phyloP scores from a whole-genome alignment of 2,888 invertebrate species.

The Melanargia galathea region DNA sequence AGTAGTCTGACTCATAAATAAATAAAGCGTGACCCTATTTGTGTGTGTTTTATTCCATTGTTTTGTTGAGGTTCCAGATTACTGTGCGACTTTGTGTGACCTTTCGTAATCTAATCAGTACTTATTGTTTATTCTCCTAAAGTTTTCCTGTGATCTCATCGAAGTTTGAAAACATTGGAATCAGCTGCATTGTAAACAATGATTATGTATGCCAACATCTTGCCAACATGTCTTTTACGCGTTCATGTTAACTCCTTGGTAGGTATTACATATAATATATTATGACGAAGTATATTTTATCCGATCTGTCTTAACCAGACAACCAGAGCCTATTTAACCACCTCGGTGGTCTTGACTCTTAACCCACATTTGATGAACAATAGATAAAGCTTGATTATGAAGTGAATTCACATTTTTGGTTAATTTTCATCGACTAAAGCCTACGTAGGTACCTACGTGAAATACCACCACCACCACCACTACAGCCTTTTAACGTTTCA shows the following conservation, averaged over 20 bases:
- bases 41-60: conserved; percentile 73
- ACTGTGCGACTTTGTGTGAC: conserved; percentile 56
- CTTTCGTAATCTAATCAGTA: conserved; percentile 62
- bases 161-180: conserved; percentile 49
- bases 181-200: conserved; percentile 30
- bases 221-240: not conserved
- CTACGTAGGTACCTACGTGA: no score
- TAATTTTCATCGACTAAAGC: no score
- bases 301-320: not conserved
- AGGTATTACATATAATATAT: no score
- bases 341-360: no score
- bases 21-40: conserved; percentile 45
- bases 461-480: no score
- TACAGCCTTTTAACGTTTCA: no score
- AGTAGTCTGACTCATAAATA: not conserved
- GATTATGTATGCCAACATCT: no score
- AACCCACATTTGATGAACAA: no score
- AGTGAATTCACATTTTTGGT: no score
- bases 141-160: conserved; percentile 74
- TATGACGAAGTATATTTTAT: conserved; percentile 5
- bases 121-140: conserved; percentile 67
- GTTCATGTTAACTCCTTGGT: not conserved
- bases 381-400: no score
- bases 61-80: conserved; percentile 60
- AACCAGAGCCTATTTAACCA: no score